Percentiles rank a stretch among this genome's conserved stretches.
These are phyloP conservation scores for Hyposoter didymator DNA, from an alignment of 2,888 invertebrate genomes.

Conservation along the genomic window DNA sequence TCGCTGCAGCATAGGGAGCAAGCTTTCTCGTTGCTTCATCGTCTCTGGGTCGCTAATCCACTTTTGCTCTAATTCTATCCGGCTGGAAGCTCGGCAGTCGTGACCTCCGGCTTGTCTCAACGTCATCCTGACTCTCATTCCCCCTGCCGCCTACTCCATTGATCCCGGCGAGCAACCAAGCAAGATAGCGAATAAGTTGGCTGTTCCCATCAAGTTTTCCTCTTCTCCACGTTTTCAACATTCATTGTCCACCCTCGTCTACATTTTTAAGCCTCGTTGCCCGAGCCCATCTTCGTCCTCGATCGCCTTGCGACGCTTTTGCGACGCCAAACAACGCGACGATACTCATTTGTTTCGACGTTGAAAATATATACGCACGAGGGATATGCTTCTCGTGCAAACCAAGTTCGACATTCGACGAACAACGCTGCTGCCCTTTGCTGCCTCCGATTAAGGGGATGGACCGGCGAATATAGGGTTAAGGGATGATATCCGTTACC, in stretches of 20 bases:
- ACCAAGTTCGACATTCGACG: background rate
- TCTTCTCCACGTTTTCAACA: background rate
- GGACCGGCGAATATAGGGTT: constrained; percentile 48
- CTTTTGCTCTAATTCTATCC: constrained; percentile 72
- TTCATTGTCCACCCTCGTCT: background rate
- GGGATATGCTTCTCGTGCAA: background rate
- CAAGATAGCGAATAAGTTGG: constrained; percentile 40
- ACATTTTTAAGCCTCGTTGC: background rate
- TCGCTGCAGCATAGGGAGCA: background rate
- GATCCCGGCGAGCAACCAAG: constrained; percentile 3
- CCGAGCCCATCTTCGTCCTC: background rate
- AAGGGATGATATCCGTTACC: constrained; percentile 31
- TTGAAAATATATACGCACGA: background rate
- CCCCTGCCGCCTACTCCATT: background rate
- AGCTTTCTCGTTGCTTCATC: constrained; percentile 46
- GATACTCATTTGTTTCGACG: background rate
- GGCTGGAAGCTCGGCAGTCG: constrained; percentile 63
- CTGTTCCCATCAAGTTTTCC: constrained; percentile 16
- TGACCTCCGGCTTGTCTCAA: constrained; percentile 60
- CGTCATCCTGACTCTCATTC: constrained; percentile 50
- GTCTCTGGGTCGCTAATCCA: constrained; percentile 70
- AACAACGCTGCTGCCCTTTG: constrained; percentile 12
- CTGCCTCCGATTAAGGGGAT: constrained; percentile 17
- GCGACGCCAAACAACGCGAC: background rate
- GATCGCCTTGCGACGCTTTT: background rate